Percentiles rank a stretch among this genome's conserved stretches.
phyloP scores from a whole-genome alignment of 1,140 invertebrate species.

The Oscheius sp. region DNA sequence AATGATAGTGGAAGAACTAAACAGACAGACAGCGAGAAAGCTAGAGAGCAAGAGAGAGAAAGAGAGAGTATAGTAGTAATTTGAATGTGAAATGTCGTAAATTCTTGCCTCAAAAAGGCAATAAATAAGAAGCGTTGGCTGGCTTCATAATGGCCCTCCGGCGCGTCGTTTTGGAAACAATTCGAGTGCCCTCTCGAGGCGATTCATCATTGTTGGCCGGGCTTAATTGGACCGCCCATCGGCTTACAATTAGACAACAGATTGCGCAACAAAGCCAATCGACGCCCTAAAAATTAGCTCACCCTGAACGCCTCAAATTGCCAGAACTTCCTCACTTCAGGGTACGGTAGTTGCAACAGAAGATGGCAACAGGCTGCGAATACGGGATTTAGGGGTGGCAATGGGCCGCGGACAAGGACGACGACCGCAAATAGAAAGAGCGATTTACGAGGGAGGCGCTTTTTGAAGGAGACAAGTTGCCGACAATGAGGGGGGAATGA shows the following conservation, averaged over 20 bases:
- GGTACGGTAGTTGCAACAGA: neutral
- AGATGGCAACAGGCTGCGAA: neutral
- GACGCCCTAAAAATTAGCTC: too few relatives aligned
- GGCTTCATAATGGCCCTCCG: neutral
- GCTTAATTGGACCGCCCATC: neutral
- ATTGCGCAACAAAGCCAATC: constrained; percentile 9
- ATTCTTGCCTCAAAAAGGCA: neutral
- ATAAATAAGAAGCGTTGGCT: neutral
- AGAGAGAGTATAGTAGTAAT: neutral
- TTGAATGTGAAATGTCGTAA: neutral
- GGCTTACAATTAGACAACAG: neutral
- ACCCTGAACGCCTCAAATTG: too few relatives aligned
- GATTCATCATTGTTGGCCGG: neutral
- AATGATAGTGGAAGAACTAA: neutral
- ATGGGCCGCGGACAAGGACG: neutral
- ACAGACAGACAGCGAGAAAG: neutral
- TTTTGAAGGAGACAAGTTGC: too few relatives aligned
- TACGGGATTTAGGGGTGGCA: neutral
- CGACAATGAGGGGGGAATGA: too few relatives aligned
- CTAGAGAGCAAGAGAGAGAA: neutral
- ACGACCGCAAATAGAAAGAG: neutral
- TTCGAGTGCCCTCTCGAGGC: neutral
- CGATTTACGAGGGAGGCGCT: too few relatives aligned
- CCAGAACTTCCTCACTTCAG: too few relatives aligned
- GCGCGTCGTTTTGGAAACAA: constrained; percentile 7